Evolutionary conservation across 2,888 invertebrate species (phyloP), one percentile per base, ranked within the genome.

Genomic region (Xestia sexstrigata): DNA sequence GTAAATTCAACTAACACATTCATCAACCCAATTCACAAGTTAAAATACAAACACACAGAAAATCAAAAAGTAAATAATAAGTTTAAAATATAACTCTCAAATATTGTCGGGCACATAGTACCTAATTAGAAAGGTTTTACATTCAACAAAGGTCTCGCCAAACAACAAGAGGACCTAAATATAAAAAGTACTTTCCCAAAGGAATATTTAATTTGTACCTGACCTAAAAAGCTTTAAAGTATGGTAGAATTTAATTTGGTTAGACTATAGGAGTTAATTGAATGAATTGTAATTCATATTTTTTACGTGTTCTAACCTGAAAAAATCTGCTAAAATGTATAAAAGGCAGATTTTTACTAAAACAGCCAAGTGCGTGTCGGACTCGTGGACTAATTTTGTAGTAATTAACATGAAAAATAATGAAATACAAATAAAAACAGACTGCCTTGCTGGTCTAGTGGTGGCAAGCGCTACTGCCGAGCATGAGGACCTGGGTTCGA

Each of bases 61-160:
- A 71, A 49, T 68, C 39, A 39, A 2, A 76, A 75, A 30, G 20
- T 62, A 62, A 30, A 20, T 45, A 77, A 20, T 23, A 26, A 66
- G 7, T 52, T 79, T 47, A 55, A 75, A 81, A 79, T 81, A 81
- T 47, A 55, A 60, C 23, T 15, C 47, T 52, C 45, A 70, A 82
- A 81, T 68, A 63, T 81, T 75, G 69, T 35, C 35, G 20, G 45
- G 8, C 30, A 69, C 26, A 55, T 39, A 63, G 17, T 79, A 63
- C n/a, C 65, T 65, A 84, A 84, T 81, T 81, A 72, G 49, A 67
- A 72, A 68, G 67, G 80, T 79, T 77, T n/a, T 63, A 70, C 30
- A 15, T 83, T 60, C 20, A 49, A 83, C 75, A 75, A 81, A 75
- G 85, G 75, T 67, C 58, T 13, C 15, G 2, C 2, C 68, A 71